Conservation (phyloP, 2,797 vertebrate species). For the Lindbergichthys nudifrons region DNA sequence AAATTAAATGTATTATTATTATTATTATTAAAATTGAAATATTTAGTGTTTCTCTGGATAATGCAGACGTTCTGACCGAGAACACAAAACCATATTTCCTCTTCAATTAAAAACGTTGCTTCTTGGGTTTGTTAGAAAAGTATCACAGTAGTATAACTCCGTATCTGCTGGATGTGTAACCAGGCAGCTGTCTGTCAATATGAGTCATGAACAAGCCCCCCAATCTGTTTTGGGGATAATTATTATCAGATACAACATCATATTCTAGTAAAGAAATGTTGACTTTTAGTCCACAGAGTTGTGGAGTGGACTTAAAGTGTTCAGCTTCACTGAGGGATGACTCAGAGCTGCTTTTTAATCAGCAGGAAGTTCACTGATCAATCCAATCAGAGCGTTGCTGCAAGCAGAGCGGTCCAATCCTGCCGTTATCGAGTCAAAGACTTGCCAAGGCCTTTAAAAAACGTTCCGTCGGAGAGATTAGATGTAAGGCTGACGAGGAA, state of each 20-base stretch:
- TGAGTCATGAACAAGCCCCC: conserved; percentile 20
- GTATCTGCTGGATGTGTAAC: neutral
- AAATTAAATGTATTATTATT: no score
- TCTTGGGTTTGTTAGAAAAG: no score
- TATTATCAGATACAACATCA: conserved; percentile 10
- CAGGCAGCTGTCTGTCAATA: neutral
- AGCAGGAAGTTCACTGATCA: conserved; percentile 56
- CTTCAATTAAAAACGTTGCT: no score
- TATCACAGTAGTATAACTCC: no score
- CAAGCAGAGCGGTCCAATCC: conserved; percentile 26
- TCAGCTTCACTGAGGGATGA: conserved; percentile 28
- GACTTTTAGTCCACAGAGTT: conserved; percentile 16
- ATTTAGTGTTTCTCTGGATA: no score
- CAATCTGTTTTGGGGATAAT: conserved; percentile 4
- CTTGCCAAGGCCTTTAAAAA: conserved; percentile 65
- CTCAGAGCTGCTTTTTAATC: conserved; percentile 48
- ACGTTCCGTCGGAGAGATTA: conserved; percentile 55
- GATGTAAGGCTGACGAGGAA: conserved; percentile 39
- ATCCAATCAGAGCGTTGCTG: conserved; percentile 57
- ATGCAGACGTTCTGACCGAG: no score
- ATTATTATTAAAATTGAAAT: no score
- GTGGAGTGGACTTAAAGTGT: conserved; percentile 14
- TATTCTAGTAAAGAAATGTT: neutral
- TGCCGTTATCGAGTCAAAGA: neutral
- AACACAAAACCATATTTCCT: no score